A percentile compares a stretch with the other conserved stretches of the same genome.
Conservation (phyloP, 2,888 invertebrate genomes). For the Caenorhabditis drosophilae region DNA sequence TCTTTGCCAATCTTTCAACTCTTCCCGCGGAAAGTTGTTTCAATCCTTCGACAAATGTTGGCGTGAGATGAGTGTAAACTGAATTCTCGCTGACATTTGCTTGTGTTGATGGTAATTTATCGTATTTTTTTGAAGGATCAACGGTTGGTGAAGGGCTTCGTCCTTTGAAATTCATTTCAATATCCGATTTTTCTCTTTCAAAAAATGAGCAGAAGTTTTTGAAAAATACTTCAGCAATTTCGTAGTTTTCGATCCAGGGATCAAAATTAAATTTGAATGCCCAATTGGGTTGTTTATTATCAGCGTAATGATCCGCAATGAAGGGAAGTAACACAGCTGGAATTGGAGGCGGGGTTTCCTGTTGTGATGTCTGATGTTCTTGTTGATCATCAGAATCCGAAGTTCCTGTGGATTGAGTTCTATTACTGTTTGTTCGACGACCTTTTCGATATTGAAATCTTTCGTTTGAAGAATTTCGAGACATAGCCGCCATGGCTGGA, state of each 20-base stretch:
- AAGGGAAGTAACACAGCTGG: slow-evolving; percentile 4
- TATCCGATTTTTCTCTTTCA: slow-evolving; percentile 15
- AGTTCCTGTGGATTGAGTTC: slow-evolving; percentile 3
- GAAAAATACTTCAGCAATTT: slow-evolving; percentile 24
- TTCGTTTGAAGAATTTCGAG: too few species aligned
- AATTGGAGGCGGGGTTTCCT: too few species aligned
- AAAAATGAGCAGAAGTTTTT: slow-evolving; percentile 40
- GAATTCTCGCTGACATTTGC: slow-evolving; percentile 13
- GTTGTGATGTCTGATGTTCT: not conserved
- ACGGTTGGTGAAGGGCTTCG: not conserved
- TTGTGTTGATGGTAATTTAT: slow-evolving; percentile 11
- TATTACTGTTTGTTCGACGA: not conserved
- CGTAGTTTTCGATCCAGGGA: slow-evolving; percentile 20
- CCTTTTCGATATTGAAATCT: not conserved
- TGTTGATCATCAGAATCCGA: not conserved
- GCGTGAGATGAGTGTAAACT: not conserved
- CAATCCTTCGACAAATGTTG: slow-evolving; percentile 5
- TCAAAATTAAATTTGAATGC: slow-evolving; percentile 31
- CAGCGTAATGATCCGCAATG: slow-evolving; percentile 34
- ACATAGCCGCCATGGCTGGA: too few species aligned
- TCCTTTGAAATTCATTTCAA: slow-evolving; percentile 8
- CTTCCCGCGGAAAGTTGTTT: slow-evolving; percentile 18
- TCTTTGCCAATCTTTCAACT: slow-evolving; percentile 25
- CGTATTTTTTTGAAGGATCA: not conserved
- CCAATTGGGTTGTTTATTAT: slow-evolving; percentile 24